phyloP scores from a whole-genome alignment of 1,140 invertebrate genomes.

The Papilio xuthus region DNA sequence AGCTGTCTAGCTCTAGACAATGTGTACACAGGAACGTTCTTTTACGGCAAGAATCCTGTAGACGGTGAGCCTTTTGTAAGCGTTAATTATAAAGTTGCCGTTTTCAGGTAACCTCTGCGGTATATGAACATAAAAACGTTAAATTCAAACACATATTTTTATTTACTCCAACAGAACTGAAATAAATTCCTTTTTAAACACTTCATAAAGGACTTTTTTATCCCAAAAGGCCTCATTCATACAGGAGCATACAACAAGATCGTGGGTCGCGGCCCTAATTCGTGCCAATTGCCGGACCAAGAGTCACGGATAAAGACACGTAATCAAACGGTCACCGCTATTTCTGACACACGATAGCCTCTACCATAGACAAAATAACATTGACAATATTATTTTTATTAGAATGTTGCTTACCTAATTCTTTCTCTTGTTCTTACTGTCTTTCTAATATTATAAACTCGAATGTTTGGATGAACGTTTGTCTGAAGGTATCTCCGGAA shows the following conservation, averaged over 20 bases:
- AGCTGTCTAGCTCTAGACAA: not conserved
- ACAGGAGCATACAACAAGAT: not conserved
- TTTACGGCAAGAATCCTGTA: not conserved
- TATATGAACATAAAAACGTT: not conserved
- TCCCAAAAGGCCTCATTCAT: not conserved
- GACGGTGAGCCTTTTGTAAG: not conserved
- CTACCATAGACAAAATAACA: not conserved
- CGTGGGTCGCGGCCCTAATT: constrained; percentile 12
- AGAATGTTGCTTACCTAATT: not conserved
- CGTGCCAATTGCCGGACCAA: constrained; percentile 8
- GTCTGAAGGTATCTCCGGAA: no score
- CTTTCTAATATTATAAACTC: no score
- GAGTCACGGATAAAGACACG: constrained; percentile 24
- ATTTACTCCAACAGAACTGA: not conserved
- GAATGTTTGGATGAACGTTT: no score
- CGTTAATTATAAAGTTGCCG: not conserved
- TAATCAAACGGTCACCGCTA: constrained; percentile 11
- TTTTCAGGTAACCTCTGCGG: not conserved
- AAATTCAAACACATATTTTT: not conserved
- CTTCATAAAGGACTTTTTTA: not conserved
- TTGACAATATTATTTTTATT: not conserved
- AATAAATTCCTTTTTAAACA: not conserved
- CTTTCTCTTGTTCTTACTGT: not conserved
- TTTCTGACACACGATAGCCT: constrained; percentile 8
- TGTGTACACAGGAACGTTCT: not conserved